Percentiles rank a stretch among this genome's conserved stretches.
Conservation (phyloP, 2,888 invertebrate genomes). For the Ornithoptera alexandrae region DNA sequence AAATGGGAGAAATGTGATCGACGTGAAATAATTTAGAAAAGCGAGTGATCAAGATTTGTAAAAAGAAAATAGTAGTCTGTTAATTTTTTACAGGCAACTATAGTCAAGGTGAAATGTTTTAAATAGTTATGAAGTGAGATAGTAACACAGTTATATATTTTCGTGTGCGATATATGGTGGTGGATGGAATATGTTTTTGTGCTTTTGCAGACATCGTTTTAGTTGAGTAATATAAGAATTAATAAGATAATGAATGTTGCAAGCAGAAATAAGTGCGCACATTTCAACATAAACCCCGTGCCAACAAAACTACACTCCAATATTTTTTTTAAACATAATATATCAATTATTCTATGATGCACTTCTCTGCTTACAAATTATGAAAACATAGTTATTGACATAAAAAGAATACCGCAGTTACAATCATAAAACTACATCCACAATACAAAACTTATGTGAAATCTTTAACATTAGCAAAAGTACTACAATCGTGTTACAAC, state of each 20-base stretch:
- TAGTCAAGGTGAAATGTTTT: background rate
- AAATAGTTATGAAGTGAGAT: background rate
- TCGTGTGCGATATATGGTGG: background rate
- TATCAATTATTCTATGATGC: background rate
- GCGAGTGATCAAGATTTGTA: background rate
- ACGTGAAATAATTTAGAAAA: slow-evolving; percentile 23
- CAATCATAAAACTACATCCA: slow-evolving; percentile 1
- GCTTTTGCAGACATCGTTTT: background rate
- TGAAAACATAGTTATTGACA: background rate
- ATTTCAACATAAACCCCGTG: no score
- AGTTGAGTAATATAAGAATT: background rate
- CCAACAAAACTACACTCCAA: no score
- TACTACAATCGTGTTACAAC: background rate
- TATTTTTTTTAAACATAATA: no score
- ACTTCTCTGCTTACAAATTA: slow-evolving; percentile 1
- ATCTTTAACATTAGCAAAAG: background rate
- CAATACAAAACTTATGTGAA: background rate
- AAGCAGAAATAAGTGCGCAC: background rate
- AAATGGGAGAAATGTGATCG: slow-evolving; percentile 27
- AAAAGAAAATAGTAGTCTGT: background rate
- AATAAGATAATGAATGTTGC: background rate
- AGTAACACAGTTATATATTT: background rate
- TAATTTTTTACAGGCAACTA: background rate
- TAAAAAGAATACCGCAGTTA: background rate
- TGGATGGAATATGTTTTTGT: background rate